Evolutionary conservation across 1,140 invertebrate genomes (phyloP).

Genomic region (Pissodes strobi): DNA sequence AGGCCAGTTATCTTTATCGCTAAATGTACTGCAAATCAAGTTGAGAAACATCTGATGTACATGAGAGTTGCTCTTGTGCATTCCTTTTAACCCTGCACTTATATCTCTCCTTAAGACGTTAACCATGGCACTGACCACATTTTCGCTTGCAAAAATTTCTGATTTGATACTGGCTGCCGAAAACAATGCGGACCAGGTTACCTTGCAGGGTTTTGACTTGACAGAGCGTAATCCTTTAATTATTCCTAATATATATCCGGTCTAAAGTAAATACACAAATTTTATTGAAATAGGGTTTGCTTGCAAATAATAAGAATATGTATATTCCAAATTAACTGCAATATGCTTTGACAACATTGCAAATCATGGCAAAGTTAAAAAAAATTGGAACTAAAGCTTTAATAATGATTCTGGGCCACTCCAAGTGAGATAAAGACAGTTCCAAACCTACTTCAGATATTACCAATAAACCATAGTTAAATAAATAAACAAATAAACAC

Average conservation of each 20-base stretch:
- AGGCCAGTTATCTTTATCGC: slow-evolving; percentile 78
- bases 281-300: background rate
- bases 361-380: too few species aligned
- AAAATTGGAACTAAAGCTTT: too few species aligned
- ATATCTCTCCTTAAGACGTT: slow-evolving; percentile 81
- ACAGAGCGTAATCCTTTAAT: slow-evolving; percentile 69
- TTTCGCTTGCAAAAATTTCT: slow-evolving; percentile 77
- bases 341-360: background rate
- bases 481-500: too few species aligned
- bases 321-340: too few species aligned
- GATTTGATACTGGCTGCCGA: slow-evolving; percentile 82
- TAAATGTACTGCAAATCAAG: slow-evolving; percentile 79
- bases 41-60: slow-evolving; percentile 86
- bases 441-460: too few species aligned
- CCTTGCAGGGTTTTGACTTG: slow-evolving; percentile 78
- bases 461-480: too few species aligned
- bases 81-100: slow-evolving; percentile 69
- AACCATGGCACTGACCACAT: slow-evolving; percentile 77
- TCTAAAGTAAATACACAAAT: slow-evolving; percentile 53
- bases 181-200: slow-evolving; percentile 76
- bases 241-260: slow-evolving; percentile 61
- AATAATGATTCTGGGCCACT: too few species aligned
- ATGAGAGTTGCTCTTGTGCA: slow-evolving; percentile 76
- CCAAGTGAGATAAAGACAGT: too few species aligned
- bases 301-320: too few species aligned